Evolutionary conservation across 2,113 vertebrate genomes (phyloP).

Genomic region (Ornithorhynchus anatinus): DNA sequence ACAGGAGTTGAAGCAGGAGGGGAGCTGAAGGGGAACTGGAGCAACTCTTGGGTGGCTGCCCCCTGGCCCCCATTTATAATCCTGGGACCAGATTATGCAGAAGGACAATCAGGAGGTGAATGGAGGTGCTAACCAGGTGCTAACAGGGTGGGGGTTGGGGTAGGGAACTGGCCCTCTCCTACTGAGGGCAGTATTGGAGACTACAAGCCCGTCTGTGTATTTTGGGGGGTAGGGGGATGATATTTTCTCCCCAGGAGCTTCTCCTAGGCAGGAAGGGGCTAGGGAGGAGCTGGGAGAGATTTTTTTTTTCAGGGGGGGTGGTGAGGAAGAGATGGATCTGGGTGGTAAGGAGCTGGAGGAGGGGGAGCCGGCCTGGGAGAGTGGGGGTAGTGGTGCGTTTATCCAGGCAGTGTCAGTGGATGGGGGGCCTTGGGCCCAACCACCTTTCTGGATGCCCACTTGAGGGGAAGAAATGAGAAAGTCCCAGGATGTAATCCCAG

Average conservation of each 20-base stretch:
- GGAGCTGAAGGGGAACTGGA: too few relatives aligned
- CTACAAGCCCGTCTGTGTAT: slow-evolving; percentile 68
- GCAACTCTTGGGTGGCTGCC: fast-evolving
- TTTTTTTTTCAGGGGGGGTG: neutral
- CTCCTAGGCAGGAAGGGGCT: too few relatives aligned
- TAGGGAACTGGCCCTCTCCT: slow-evolving; percentile 67
- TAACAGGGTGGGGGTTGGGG: too few relatives aligned
- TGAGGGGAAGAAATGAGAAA: neutral
- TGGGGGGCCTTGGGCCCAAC: too few relatives aligned
- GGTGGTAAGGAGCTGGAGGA: neutral
- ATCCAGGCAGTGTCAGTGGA: too few relatives aligned
- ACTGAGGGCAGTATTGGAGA: slow-evolving; percentile 77
- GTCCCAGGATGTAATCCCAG: too few relatives aligned
- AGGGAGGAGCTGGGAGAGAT: too few relatives aligned
- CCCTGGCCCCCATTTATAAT: slow-evolving; percentile 73
- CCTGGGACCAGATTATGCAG: slow-evolving; percentile 76
- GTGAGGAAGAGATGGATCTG: neutral
- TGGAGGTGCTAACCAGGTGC: slow-evolving; percentile 85
- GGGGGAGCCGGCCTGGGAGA: neutral
- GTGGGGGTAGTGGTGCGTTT: neutral
- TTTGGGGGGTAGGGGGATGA: slow-evolving; percentile 60
- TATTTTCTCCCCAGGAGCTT: too few relatives aligned
- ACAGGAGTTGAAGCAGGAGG: too few relatives aligned
- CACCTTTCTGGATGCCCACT: too few relatives aligned
- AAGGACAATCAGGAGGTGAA: slow-evolving; percentile 82